phyloP scores from a whole-genome alignment of 2,888 invertebrate species.

The Drosophila pseudotalamancana region DNA sequence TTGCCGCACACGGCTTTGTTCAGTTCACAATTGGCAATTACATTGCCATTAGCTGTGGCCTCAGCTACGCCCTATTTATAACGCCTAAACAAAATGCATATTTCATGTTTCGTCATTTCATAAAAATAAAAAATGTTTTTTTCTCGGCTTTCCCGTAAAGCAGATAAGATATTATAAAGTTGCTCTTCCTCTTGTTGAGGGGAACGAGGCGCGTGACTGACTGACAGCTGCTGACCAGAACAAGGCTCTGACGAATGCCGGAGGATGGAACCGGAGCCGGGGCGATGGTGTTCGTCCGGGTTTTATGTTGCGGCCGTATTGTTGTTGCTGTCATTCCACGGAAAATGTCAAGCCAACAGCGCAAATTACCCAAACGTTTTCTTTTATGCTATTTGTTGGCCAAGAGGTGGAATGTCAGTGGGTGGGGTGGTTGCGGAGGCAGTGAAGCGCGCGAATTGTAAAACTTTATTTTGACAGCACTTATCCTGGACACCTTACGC shows the following conservation, averaged over 20 bases:
- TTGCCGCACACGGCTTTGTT: background rate
- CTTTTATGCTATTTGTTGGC: conserved; percentile 22
- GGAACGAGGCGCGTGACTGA: conserved; percentile 30
- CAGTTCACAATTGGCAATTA: conserved; percentile 71
- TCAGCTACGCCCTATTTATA: conserved; percentile 34
- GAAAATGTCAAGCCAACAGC: conserved; percentile 76
- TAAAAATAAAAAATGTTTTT: conserved; percentile 9
- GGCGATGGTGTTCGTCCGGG: conserved; percentile 4
- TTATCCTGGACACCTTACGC: conserved; percentile 63
- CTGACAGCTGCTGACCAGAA: conserved; percentile 58
- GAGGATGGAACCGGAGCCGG: conserved; percentile 2
- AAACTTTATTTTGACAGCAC: conserved; percentile 75
- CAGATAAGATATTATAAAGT: conserved; percentile 31
- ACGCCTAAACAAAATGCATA: conserved; percentile 51
- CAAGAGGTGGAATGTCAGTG: background rate
- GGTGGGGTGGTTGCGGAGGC: no score
- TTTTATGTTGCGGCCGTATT: conserved; percentile 58
- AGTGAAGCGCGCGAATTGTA: conserved; percentile 60
- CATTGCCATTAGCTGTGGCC: conserved; percentile 63
- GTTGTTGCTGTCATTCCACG: conserved; percentile 49
- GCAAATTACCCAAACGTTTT: conserved; percentile 76
- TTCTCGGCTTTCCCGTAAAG: conserved; percentile 10
- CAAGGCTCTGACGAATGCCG: conserved; percentile 38
- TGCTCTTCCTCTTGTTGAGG: conserved; percentile 18
- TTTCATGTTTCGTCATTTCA: conserved; percentile 55